Conservation (phyloP, 2,797 vertebrate genomes). For the Pelodytes ibericus region DNA sequence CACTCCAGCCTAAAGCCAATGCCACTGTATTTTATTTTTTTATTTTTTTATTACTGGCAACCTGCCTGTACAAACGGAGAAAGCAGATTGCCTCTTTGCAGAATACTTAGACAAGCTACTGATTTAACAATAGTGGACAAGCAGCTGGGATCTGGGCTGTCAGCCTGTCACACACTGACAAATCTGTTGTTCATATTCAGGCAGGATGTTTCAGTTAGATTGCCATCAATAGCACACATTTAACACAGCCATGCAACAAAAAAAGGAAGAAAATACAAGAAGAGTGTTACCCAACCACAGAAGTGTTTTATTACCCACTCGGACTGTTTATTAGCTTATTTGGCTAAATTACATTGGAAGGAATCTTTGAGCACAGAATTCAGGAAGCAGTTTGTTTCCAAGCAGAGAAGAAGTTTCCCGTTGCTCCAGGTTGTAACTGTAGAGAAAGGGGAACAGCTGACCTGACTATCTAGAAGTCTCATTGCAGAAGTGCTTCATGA, state of each 20-base stretch:
- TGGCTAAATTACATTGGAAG: too few relatives aligned
- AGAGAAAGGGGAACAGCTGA: too few relatives aligned
- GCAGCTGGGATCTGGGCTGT: constrained; percentile 92
- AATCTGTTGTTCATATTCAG: constrained; percentile 93
- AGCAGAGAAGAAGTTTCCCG: too few relatives aligned
- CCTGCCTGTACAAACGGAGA: constrained; percentile 69
- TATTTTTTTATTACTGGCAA: constrained; percentile 76
- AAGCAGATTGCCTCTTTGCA: constrained; percentile 81
- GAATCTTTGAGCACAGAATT: too few relatives aligned
- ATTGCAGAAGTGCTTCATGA: too few relatives aligned
- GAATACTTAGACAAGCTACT: constrained; percentile 79
- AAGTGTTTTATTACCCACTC: too few relatives aligned
- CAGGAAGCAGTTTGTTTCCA: too few relatives aligned
- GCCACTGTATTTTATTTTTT: too few relatives aligned
- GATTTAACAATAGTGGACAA: constrained; percentile 94
- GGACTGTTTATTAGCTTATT: too few relatives aligned
- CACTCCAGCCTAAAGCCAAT: constrained; percentile 74
- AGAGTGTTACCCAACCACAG: too few relatives aligned
- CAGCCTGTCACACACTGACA: constrained; percentile 94
- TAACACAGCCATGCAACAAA: constrained; percentile 50
- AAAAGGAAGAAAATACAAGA: neutral
- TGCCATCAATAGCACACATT: constrained; percentile 71
- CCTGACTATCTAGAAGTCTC: too few relatives aligned
- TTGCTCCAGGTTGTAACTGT: too few relatives aligned
- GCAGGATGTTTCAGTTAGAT: constrained; percentile 79